phyloP scores from a whole-genome alignment of 2,888 invertebrate species.

The Cantharis rustica region DNA sequence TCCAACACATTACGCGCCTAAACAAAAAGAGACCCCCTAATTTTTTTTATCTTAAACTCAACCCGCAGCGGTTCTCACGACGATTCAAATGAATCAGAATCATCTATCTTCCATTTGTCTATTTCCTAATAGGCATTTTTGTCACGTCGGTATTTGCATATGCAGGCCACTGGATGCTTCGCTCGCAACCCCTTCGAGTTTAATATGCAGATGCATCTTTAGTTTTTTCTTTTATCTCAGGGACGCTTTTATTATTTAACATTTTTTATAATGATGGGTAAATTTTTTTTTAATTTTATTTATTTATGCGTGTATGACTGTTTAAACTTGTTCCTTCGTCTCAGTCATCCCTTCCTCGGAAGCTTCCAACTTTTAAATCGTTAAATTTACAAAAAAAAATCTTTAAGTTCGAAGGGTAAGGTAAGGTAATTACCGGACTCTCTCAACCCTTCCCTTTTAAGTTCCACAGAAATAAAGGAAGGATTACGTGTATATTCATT shows the following conservation, averaged over 20 bases:
- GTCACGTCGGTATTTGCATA: slow-evolving; percentile 41
- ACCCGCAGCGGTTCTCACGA: slow-evolving; percentile 38
- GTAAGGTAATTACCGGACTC: slow-evolving; percentile 39
- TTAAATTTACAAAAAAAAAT: slow-evolving; percentile 15
- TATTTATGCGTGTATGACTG: slow-evolving; percentile 34
- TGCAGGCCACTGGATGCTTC: slow-evolving; percentile 22
- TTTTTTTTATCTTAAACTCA: slow-evolving; percentile 29
- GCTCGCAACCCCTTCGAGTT: slow-evolving; percentile 16
- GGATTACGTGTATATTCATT: slow-evolving; percentile 50
- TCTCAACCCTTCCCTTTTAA: slow-evolving; percentile 34
- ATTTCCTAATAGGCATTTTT: slow-evolving; percentile 40
- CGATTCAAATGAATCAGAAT: slow-evolving; percentile 33
- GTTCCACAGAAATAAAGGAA: slow-evolving; percentile 45
- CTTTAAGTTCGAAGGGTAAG: slow-evolving; percentile 5
- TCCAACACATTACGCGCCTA: slow-evolving; percentile 14
- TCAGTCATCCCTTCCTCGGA: background rate
- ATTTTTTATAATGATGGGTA: background rate
- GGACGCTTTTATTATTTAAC: slow-evolving; percentile 24
- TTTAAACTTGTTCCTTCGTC: background rate
- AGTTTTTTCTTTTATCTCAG: slow-evolving; percentile 39
- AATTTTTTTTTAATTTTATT: slow-evolving; percentile 36
- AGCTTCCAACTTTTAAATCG: slow-evolving; percentile 1
- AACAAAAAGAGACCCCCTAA: slow-evolving; percentile 26
- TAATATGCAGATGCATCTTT: slow-evolving; percentile 37
- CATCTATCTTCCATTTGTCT: slow-evolving; percentile 43